Evolutionary conservation across 2,797 vertebrate species (phyloP), one percentile per base, ranked within the genome.

Genomic region (Coregonus suidteri): DNA sequence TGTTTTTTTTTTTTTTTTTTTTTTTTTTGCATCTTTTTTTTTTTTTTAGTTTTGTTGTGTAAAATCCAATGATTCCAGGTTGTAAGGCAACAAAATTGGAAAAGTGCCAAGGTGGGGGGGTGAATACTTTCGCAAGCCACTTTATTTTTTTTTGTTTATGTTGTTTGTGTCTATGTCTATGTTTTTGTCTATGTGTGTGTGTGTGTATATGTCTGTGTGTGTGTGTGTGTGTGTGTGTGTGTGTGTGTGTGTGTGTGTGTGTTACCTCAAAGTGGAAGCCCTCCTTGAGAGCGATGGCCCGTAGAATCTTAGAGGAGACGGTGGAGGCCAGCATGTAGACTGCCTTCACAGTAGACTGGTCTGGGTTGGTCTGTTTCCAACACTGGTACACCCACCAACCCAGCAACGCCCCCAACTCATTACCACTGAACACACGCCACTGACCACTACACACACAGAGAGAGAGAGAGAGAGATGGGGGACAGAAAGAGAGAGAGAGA

Each of bases 211-310:
- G 56, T 65, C 37, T 75, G 20, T 73, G n/a, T 65, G n/a, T 51
- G 62, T 66, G 62, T 66, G 35, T 65, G 6, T 82, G 59, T 54
- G 62, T 73, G 35, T 71, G 6, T 34, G 25, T 71, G 66, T 25
- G 30, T 68, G 56, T 74, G 56, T 65, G 59, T 75, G 20, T 73
- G n/a, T 65, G n/a, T 51, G 62, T 66, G 62, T 66, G 35, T 65
- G 6, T 82, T 91, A 99, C 98, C 96, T 99, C 97, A 76, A 99
- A 99, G 88, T 99, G 97, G 86, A 99, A 99, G 30, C 98, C 97
- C 80, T 99, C 97, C 88, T 99, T 98, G 14, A 98, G 90, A 37
- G 97, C 97, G 9, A 99, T 96, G 81, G 98, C 98, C 7, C 94
- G 92, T 75, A 99, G 91, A 81, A 99, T 99, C 94, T 99, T 99